Conservation (phyloP, 37 sponge, comb jelly and placozoan genomes). For the Bolinopsis microptera region DNA sequence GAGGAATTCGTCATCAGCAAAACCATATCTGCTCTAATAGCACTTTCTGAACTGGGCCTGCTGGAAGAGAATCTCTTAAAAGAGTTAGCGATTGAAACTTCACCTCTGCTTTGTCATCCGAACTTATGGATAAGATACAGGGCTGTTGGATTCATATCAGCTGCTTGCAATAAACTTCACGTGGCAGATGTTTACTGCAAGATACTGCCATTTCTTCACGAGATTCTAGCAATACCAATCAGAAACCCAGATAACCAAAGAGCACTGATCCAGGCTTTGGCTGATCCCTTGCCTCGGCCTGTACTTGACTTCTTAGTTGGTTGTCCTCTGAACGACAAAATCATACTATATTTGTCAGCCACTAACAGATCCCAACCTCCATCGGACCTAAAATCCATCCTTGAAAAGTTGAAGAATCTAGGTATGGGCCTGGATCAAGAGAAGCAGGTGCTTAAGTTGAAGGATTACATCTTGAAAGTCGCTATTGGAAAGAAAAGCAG, state of each 20-base stretch:
- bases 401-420: constrained; percentile 68
- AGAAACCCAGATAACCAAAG: constrained; percentile 71
- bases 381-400: background rate
- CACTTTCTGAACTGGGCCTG: constrained; percentile 72
- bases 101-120: constrained; percentile 88
- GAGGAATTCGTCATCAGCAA: constrained; percentile 89
- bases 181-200: constrained; percentile 81
- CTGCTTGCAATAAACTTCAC: constrained; percentile 70
- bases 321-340: constrained; percentile 50
- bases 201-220: constrained; percentile 71
- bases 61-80: constrained; percentile 73
- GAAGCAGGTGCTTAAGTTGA: constrained; percentile 70
- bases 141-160: constrained; percentile 79
- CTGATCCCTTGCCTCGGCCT: constrained; percentile 73
- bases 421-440: constrained; percentile 73
- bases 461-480: constrained; percentile 19
- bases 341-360: background rate
- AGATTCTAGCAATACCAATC: constrained; percentile 73
- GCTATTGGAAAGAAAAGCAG: background rate
- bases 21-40: constrained; percentile 81
- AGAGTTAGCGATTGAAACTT: constrained; percentile 67
- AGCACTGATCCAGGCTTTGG: constrained; percentile 77
- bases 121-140: constrained; percentile 90
- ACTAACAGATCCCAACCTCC: background rate
- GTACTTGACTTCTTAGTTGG: constrained; percentile 81